Conservation (phyloP, 2,888 invertebrate genomes). For the Gerris lacustris region DNA sequence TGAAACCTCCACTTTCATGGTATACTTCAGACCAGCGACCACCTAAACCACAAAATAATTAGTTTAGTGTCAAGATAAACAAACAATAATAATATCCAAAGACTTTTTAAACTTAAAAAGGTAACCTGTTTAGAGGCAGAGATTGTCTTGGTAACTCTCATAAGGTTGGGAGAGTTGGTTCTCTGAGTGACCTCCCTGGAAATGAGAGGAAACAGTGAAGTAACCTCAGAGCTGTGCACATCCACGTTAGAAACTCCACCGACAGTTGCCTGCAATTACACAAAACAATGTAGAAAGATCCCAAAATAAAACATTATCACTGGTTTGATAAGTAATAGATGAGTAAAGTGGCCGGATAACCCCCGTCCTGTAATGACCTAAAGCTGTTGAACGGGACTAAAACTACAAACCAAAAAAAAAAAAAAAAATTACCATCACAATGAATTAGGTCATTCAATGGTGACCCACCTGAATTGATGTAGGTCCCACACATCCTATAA, state of each 20-base stretch:
- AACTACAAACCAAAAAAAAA: too few species aligned
- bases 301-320: too few species aligned
- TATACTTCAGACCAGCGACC: conserved; percentile 12
- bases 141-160: conserved; percentile 21
- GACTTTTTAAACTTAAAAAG: not conserved
- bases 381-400: too few species aligned
- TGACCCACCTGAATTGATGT: too few species aligned
- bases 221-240: conserved; percentile 13
- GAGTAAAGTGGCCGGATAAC: too few species aligned
- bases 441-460: too few species aligned
- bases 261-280: conserved; percentile 16
- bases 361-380: too few species aligned
- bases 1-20: conserved; percentile 6
- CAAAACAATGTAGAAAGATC: too few species aligned
- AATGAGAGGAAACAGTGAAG: conserved; percentile 15
- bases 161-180: conserved; percentile 20
- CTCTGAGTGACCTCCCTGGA: conserved; percentile 16
- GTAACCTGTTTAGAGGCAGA: conserved; percentile 23
- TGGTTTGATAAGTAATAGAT: too few species aligned
- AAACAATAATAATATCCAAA: not conserved
- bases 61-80: not conserved
- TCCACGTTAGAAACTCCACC: conserved; percentile 18
- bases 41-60: conserved; percentile 6
- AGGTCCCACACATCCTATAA: too few species aligned
- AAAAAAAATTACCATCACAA: too few species aligned